Base-by-base conservation (phyloP, 1,140 invertebrate genomes). In the Cherax quadricarinatus region DNA sequence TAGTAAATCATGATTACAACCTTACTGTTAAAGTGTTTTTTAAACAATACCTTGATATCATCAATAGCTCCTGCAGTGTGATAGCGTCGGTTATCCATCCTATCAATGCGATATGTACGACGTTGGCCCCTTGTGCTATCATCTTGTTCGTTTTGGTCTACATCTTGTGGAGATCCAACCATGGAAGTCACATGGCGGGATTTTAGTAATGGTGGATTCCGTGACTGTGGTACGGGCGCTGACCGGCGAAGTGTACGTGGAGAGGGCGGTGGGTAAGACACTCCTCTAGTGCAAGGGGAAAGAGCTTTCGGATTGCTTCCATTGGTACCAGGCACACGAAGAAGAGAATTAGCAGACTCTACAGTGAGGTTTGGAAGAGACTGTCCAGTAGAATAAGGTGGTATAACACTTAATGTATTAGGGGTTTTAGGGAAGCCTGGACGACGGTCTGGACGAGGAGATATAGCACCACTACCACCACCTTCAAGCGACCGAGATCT, bases 231-330 rank as follows among this genome's bases (percentile, higher is more conserved):
- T 16, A 96, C 96, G 86, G 97, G 96, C 57, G 97, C 97, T 93
- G 97, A 96, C 86, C 97, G 95, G 93, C 96, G 95, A 66, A 97
- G 95, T 82, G 96, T 96, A 78, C 97, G 96, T 78, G 97, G 97
- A 73, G 97, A 97, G 60, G 97, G 97, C 51, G 97, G 97, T 90
- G 97, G 97, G 95, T 97, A 97, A 30, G 97, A 97, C 93, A 97
- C 96, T 91, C 97, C 97, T 94, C 96, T 95, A 41, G 48, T 85
- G 60, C 83, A 85, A n/a, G 83, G 86, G 66, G 91, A 92, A 18
- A 92, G 79, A 53, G 86, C 79, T 75, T 92, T 92, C 24, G 78
- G 86, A 66, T 88, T 92, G 62, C 21, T 91, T 49, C 84, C 86
- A 83, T 73, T 86, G 88, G 78, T 86, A 7, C 86, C 79, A 51